Base-by-base conservation (phyloP, 2,888 invertebrate species). In the Lottia scabra region DNA sequence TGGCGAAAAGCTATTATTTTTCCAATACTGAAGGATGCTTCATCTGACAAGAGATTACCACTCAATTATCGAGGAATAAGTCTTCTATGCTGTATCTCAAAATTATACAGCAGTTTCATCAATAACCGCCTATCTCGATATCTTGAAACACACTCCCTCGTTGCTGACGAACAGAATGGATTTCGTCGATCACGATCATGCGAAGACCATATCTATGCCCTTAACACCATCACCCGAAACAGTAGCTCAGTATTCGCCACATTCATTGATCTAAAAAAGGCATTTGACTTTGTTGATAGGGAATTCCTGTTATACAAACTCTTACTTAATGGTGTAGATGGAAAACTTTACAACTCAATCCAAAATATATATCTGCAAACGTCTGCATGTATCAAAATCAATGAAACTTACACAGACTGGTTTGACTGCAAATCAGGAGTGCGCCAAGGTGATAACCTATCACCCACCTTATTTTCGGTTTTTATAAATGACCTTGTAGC, bases 271-370 rank as follows among this genome's bases (percentile, higher is more conserved):
- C 65, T 65, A 26, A 64, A 64, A 64, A 64, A 64, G 64, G 64
- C 30, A 19, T 70, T 72, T 65, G 72, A 75, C 62, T 70, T n/a
- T 23, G 45, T 73, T 0, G 63, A 73, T 19, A 16, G 71, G n/a
- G 73, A 73, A 27, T 45, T 75, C 68, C 16, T 75, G 12, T 62
- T 75, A 64, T 71, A 73, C 45, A 75, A 75, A 66, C 64, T 75
- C 6, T 19, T 75, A 5, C n/a, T 64, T 19, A 62, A 73, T 67
- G 26, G 63, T 19, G 56, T 70, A 19, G 70, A 72, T 48, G 75
- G 75, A 6, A 75, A 72, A 63, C 10, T 72, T 8, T 75, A 70
- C 66, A 71, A 63, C 30, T 64, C 67, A 30, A 68, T 72, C 2
- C 67, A 68, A 19, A 43, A 10, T 27, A 68, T 30, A n/a, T 26